phyloP scores from a whole-genome alignment of 2,888 invertebrate species.

The Acleris cristana region DNA sequence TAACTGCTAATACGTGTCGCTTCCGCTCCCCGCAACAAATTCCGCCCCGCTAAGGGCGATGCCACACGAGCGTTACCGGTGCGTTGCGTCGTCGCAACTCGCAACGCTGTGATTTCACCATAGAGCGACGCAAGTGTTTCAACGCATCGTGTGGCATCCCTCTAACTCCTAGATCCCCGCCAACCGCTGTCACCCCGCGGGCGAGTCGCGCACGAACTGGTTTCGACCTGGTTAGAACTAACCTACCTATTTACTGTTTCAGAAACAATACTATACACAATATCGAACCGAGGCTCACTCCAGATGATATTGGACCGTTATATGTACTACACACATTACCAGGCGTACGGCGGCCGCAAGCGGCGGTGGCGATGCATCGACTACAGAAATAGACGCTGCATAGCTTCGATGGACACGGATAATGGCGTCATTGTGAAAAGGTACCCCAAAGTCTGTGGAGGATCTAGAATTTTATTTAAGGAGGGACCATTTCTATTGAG shows the following conservation, averaged over 20 bases:
- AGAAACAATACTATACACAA: conserved; percentile 53
- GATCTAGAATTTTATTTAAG: neutral
- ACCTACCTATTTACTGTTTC: conserved; percentile 18
- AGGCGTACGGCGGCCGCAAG: conserved; percentile 50
- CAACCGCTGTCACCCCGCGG: too few relatives aligned
- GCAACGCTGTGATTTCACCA: too few relatives aligned
- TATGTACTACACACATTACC: conserved; percentile 62
- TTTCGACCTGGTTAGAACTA: neutral
- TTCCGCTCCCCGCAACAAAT: too few relatives aligned
- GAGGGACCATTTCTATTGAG: too few relatives aligned
- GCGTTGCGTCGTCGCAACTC: too few relatives aligned
- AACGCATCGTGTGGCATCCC: too few relatives aligned
- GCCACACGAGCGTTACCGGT: too few relatives aligned
- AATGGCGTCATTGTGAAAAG: conserved; percentile 53
- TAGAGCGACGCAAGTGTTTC: too few relatives aligned
- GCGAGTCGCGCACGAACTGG: neutral
- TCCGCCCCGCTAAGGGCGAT: too few relatives aligned
- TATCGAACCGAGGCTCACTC: conserved; percentile 60
- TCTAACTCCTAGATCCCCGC: too few relatives aligned
- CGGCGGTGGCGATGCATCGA: conserved; percentile 69
- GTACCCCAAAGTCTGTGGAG: conserved; percentile 44
- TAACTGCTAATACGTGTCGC: too few relatives aligned
- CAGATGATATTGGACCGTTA: conserved; percentile 65
- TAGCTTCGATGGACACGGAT: conserved; percentile 60
- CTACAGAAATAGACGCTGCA: conserved; percentile 59